Evolutionary conservation across 92 coral and sea anemone genomes (phyloP).

Genomic region (Plumapathes pennacea): DNA sequence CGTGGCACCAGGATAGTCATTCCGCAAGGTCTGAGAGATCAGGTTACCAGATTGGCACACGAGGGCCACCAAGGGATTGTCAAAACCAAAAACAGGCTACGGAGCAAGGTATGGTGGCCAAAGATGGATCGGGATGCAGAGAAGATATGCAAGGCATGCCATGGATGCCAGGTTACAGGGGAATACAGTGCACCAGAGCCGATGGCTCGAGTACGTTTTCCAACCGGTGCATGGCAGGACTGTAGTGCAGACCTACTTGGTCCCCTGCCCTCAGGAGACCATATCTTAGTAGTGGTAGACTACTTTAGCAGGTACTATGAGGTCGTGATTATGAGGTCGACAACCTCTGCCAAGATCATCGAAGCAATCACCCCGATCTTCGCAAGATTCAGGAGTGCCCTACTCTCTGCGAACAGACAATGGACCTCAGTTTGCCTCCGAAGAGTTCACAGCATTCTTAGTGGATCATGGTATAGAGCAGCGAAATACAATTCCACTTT

Average conservation of each 20-base stretch:
- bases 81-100: conserved; percentile 27
- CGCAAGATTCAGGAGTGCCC: conserved; percentile 20
- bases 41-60: conserved; percentile 23
- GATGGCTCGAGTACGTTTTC: conserved; percentile 11
- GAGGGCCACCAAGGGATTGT: conserved; percentile 26
- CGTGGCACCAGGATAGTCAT: conserved; percentile 16
- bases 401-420: conserved; percentile 15
- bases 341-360: conserved; percentile 19
- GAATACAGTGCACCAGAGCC: conserved; percentile 23
- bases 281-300: conserved; percentile 15
- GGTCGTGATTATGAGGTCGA: conserved; percentile 24
- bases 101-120: conserved; percentile 47
- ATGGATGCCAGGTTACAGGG: conserved; percentile 39
- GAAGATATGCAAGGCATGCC: conserved; percentile 18
- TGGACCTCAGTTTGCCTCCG: conserved; percentile 4
- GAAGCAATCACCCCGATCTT: conserved; percentile 24
- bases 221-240: conserved; percentile 41
- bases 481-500: neutral
- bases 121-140: conserved; percentile 42
- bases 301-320: conserved; percentile 28
- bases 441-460: neutral
- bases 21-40: neutral
- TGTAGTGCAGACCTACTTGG: conserved; percentile 26
- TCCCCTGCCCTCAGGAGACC: conserved; percentile 31
- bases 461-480: neutral